phyloP scores from a whole-genome alignment of 2,888 invertebrate species.

The Cephus pulcher region DNA sequence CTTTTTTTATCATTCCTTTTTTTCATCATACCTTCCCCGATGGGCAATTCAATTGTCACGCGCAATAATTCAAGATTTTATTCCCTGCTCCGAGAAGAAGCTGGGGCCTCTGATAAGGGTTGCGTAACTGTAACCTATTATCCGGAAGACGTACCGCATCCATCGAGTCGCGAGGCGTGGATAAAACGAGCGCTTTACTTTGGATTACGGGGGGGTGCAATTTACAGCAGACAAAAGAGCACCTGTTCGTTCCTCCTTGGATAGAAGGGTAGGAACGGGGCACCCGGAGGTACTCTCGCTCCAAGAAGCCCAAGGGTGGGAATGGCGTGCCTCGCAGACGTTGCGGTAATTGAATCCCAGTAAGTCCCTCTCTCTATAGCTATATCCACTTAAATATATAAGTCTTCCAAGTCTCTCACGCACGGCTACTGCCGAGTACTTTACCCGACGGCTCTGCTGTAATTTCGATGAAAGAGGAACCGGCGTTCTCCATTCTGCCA shows the following conservation, averaged over 20 bases:
- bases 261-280: constrained; percentile 48
- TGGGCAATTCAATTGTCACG: neutral
- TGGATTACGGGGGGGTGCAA: constrained; percentile 63
- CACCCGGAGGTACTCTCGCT: neutral
- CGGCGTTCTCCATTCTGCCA: neutral
- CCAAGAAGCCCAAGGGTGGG: constrained; percentile 33
- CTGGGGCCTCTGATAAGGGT: neutral
- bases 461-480: neutral
- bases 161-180: constrained; percentile 59
- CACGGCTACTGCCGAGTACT: neutral
- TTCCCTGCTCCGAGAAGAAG: neutral
- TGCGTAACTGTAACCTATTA: constrained; percentile 49
- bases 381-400: constrained; percentile 46
- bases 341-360: constrained; percentile 67
- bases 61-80: neutral
- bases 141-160: constrained; percentile 63
- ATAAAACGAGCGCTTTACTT: constrained; percentile 67
- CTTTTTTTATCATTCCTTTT: neutral
- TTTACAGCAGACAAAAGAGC: constrained; percentile 64
- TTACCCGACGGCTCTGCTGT: neutral
- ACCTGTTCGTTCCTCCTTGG: constrained; percentile 54
- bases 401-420: constrained; percentile 2
- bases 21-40: neutral
- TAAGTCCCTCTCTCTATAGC: constrained; percentile 49
- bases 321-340: constrained; percentile 64